These are phyloP conservation scores for Drosophila pseudotalamancana DNA, from an alignment of 2,888 invertebrate genomes.

Conservation along the genomic window DNA sequence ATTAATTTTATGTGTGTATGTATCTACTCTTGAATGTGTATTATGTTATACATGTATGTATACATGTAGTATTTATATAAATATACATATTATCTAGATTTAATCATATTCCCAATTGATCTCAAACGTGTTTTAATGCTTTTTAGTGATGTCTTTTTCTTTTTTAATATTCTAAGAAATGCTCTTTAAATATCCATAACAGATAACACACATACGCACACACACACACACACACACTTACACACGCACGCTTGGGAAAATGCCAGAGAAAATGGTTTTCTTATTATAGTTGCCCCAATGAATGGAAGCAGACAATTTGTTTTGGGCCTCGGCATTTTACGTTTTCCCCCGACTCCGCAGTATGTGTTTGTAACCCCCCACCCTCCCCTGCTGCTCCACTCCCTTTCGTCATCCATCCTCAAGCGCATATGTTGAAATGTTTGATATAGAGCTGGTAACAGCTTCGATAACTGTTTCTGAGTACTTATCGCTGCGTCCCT, in stretches of 20 bases:
- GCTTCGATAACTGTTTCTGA: constrained; percentile 37
- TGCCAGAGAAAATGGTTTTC: constrained; percentile 46
- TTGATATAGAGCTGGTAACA: constrained; percentile 43
- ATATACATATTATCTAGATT: neutral
- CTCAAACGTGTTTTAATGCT: neutral
- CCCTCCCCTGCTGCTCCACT: neutral
- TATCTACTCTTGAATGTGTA: no score
- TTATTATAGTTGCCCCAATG: constrained; percentile 61
- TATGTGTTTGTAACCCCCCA: neutral
- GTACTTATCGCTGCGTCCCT: constrained; percentile 23
- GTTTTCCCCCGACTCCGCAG: neutral
- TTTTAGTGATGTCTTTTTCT: no score
- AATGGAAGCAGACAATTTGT: constrained; percentile 49
- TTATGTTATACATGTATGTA: no score
- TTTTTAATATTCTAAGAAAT: constrained; percentile 29
- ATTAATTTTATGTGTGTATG: no score
- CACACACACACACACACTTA: neutral
- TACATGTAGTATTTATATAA: neutral
- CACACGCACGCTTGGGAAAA: constrained; percentile 25
- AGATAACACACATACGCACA: constrained; percentile 25
- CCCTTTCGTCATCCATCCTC: neutral
- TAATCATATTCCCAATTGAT: neutral
- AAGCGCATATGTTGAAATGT: constrained; percentile 9
- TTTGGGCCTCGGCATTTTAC: constrained; percentile 33
- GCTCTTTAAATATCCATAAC: constrained; percentile 26